Conservation (phyloP, 2,113 vertebrate species). For the Prochilodus magdalenae region DNA sequence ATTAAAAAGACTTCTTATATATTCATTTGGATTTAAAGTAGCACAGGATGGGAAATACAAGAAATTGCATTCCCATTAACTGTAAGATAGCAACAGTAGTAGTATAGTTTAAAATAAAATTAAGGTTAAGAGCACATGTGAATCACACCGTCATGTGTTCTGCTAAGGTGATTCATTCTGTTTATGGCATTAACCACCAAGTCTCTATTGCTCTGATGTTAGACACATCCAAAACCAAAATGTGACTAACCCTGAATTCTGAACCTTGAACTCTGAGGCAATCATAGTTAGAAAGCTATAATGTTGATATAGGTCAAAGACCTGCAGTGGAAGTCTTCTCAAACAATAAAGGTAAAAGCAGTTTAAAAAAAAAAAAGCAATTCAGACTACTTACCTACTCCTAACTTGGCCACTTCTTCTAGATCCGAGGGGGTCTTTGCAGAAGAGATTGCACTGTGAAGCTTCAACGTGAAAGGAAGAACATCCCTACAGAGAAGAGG, state of each 20-base stretch:
- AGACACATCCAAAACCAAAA: not conserved
- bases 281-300: not conserved
- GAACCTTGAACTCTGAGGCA: not conserved
- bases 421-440: constrained; percentile 86
- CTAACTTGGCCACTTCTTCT: constrained; percentile 86
- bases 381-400: constrained; percentile 74
- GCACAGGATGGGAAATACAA: too few species aligned
- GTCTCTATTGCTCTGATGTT: not conserved
- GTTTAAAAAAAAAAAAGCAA: not conserved
- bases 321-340: not conserved
- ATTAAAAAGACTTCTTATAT: too few species aligned
- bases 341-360: constrained; percentile 38
- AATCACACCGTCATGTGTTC: not conserved
- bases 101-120: too few species aligned
- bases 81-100: too few species aligned
- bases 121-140: not conserved
- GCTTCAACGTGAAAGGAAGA: constrained; percentile 90
- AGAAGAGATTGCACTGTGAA: constrained; percentile 84
- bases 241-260: too few species aligned
- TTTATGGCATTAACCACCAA: not conserved
- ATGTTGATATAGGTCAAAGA: not conserved
- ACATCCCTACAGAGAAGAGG: constrained; percentile 83
- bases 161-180: not conserved
- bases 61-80: too few species aligned
- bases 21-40: too few species aligned